A percentile compares a stretch with the other conserved stretches of the same genome.
These are phyloP conservation scores for Phocoena phocoena DNA, from an alignment of 2,113 vertebrate species.

Conservation along the genomic window DNA sequence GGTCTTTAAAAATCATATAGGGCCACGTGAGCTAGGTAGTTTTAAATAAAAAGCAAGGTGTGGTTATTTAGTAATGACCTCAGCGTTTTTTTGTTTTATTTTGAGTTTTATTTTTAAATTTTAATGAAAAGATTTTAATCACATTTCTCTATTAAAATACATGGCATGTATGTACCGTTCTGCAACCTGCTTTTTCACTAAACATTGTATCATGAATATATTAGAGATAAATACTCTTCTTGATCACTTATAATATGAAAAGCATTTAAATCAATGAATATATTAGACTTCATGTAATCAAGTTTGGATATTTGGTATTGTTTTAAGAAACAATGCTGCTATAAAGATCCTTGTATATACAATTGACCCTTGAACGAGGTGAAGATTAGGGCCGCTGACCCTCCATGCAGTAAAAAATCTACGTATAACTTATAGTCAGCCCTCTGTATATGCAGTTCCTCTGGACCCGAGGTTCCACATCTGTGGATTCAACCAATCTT, in stretches of 20 bases:
- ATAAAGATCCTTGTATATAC: neutral
- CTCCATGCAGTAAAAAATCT: neutral
- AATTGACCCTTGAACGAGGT: neutral
- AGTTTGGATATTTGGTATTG: neutral
- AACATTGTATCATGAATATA: neutral
- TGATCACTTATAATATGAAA: neutral
- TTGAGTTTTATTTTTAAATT: neutral
- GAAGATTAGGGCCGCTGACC: neutral
- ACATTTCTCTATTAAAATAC: neutral
- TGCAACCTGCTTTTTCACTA: neutral
- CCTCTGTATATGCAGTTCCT: neutral
- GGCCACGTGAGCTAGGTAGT: neutral
- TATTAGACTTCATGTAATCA: neutral
- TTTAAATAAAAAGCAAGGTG: neutral
- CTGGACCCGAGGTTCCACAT: neutral
- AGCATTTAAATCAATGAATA: neutral
- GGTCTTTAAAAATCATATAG: neutral
- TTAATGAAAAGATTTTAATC: neutral
- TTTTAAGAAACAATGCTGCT: conserved; percentile 18
- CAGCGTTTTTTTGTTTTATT: neutral
- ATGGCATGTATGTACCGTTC: neutral
- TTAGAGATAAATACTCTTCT: neutral
- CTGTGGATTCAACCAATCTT: neutral
- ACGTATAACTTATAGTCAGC: neutral
- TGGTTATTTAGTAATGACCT: neutral